These are phyloP conservation scores for Coelopa frigida DNA, from an alignment of 1,140 invertebrate species.

Conservation along the genomic window DNA sequence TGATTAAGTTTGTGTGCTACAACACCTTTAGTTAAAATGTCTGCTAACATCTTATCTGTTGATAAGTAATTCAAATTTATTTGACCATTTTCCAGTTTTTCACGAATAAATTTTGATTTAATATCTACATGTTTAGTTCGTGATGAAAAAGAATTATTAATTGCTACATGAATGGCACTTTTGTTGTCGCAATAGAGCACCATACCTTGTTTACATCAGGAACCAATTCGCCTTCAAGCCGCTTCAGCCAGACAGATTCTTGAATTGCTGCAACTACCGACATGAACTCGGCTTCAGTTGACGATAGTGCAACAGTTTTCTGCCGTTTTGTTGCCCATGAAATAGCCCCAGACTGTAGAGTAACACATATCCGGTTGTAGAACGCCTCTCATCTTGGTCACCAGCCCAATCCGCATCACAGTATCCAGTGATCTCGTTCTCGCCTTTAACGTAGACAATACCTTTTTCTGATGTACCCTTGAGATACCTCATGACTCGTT, in stretches of 20 bases:
- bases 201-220: too few relatives aligned
- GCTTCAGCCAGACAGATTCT: conserved; percentile 15
- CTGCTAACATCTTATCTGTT: too few relatives aligned
- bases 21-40: too few relatives aligned
- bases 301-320: conserved; percentile 25
- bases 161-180: conserved; percentile 21
- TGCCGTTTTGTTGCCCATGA: conserved; percentile 36
- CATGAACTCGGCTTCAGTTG: conserved; percentile 36
- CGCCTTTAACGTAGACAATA: conserved; percentile 1
- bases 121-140: too few relatives aligned
- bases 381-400: conserved; percentile 15
- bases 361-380: conserved; percentile 39
- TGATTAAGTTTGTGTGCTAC: too few relatives aligned
- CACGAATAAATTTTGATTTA: too few relatives aligned
- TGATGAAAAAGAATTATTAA: too few relatives aligned
- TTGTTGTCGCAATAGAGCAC: conserved; percentile 20
- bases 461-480: conserved; percentile 24
- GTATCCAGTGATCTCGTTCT: conserved; percentile 9
- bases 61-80: too few relatives aligned
- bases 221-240: not conserved
- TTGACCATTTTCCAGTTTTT: too few relatives aligned
- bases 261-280: conserved; percentile 21
- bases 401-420: conserved; percentile 20
- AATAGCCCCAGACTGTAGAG: conserved; percentile 17
- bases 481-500: conserved; percentile 38